Conservation (phyloP, 2,888 invertebrate species). For the Tetragonisca angustula region DNA sequence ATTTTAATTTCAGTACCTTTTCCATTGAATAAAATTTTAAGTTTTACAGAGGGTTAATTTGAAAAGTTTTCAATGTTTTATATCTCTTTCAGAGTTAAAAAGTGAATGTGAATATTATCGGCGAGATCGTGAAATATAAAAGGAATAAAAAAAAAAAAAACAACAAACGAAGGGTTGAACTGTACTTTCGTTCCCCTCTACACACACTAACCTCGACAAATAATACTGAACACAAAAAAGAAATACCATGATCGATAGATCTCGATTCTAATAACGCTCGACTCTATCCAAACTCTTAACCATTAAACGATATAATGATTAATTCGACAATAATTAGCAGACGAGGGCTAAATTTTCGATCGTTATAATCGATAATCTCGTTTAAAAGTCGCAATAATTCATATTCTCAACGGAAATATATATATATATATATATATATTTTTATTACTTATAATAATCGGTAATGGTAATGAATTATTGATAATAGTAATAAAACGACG, state of each 20-base stretch:
- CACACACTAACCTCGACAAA: conserved; percentile 13
- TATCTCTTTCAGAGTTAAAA: not conserved
- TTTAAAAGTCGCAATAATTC: not conserved
- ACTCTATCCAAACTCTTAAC: conserved; percentile 4
- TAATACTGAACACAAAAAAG: conserved; percentile 28
- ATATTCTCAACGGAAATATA: not conserved
- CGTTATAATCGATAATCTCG: not conserved
- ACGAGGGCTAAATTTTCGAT: conserved; percentile 23
- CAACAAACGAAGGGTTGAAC: conserved; percentile 2
- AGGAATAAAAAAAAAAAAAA: not conserved
- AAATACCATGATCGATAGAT: conserved; percentile 15
- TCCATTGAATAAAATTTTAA: too few species aligned
- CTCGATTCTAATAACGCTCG: not conserved
- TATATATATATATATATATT: too few species aligned
- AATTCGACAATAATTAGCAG: conserved; percentile 11
- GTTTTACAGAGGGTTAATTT: too few species aligned
- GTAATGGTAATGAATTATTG: conserved; percentile 14
- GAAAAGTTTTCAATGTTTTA: not conserved
- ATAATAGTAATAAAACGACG: conserved; percentile 48
- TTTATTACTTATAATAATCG: not conserved
- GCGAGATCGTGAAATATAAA: not conserved
- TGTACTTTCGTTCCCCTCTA: not conserved
- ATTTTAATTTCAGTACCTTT: too few species aligned
- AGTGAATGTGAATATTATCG: not conserved
- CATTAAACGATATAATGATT: not conserved